These are phyloP conservation scores for Anniella stebbinsi DNA, from an alignment of 2,797 vertebrate genomes.

Conservation along the genomic window DNA sequence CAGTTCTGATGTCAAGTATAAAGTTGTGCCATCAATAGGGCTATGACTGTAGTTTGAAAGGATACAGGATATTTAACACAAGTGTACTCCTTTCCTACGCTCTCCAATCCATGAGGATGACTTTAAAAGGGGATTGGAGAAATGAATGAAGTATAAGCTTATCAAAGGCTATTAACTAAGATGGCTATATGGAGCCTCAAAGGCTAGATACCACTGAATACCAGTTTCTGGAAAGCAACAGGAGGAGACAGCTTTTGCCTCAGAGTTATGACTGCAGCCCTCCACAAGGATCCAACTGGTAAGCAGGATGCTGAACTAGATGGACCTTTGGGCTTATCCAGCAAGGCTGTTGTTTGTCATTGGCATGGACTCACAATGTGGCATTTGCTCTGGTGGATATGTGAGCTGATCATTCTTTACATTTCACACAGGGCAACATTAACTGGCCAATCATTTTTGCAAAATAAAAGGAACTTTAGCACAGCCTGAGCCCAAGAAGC, in stretches of 20 bases:
- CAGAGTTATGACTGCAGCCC: not conserved
- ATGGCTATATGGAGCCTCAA: no score
- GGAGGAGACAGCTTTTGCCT: not conserved
- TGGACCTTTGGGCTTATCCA: not conserved
- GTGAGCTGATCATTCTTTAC: not conserved
- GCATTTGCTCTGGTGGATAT: conserved; percentile 11
- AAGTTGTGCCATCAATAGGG: not conserved
- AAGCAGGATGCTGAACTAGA: not conserved
- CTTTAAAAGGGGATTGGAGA: no score
- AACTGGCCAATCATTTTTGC: not conserved
- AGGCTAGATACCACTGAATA: not conserved
- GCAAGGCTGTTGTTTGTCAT: not conserved
- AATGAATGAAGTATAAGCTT: no score
- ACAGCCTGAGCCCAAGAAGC: conserved; percentile 54
- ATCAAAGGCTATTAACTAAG: no score
- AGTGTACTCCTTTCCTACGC: not conserved
- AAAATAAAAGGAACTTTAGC: conserved; percentile 21
- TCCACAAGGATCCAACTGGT: not conserved
- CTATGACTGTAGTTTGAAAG: not conserved
- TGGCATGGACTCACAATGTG: not conserved
- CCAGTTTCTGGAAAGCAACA: not conserved
- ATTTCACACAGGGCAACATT: not conserved
- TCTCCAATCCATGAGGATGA: no score
- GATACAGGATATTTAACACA: not conserved
- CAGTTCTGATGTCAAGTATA: not conserved